Base-by-base conservation (phyloP, 2,113 vertebrate genomes). In the Cisticola juncidis region DNA sequence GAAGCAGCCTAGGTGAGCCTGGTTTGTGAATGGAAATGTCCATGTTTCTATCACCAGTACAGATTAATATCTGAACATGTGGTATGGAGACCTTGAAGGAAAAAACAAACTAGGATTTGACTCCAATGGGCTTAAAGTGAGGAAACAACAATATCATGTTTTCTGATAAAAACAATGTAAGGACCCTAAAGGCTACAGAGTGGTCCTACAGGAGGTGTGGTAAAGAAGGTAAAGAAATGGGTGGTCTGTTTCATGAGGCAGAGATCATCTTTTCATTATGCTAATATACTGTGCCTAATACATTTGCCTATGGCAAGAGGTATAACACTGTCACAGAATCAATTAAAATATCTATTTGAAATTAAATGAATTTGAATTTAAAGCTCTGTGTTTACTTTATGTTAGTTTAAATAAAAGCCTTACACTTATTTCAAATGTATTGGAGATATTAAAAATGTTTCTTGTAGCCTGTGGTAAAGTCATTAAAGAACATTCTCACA, bases 341-440 rank as follows among this genome's bases (percentile, higher is more conserved):
- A 95, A 81, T 64, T 57, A 81, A 86, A 77, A 82, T 57, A 74
- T 21, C n/a, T 66, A 26, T 84, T 61, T 78, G 38, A 92, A 86
- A 76, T 86, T 26, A 71, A 56, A 84, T 22, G 1, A 47, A 70
- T 89, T 65, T 76, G 38, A 76, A 83, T 53, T n/a, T 62, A 56
- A 71, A 76, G 2, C 2, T 42, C 9, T 74, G 28, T 10, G 7
- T 35, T 73, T 57, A 31, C 38, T 72, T 89, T 38, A 69, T 64
- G 23, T 56, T 62, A n/a, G 7, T 53, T 90, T 57, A 51, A 91
- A 57, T 51, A 81, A 85, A 88, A 74, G 14, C 5, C 29, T 36
- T 70, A 22, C 8, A 33, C 1, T 62, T 62, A 45, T 48, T 91
- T 82, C 23, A 82, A 76, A 88, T 40, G 4, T 61, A 54, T 45